Percentiles rank a stretch among this genome's conserved stretches.
Evolutionary conservation across 2,888 invertebrate species (phyloP).

Genomic region (Belgica antarctica): DNA sequence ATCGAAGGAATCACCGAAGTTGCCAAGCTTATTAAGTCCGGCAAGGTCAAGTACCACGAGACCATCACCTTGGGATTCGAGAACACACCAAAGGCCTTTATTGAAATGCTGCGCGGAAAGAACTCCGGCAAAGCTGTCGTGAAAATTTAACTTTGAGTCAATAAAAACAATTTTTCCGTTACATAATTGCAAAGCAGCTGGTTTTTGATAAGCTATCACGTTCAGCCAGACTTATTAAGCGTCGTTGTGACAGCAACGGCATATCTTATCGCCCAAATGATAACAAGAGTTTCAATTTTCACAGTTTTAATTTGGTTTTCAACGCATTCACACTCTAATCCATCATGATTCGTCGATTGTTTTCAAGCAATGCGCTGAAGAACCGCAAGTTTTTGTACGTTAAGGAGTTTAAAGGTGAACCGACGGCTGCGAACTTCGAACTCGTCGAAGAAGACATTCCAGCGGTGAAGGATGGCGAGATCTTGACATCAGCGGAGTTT

Average conservation of each 20-base stretch:
- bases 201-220: background rate
- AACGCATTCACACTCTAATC: background rate
- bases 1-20: slow-evolving; percentile 38
- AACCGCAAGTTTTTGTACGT: slow-evolving; percentile 36
- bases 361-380: slow-evolving; percentile 12
- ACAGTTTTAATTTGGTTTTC: slow-evolving; percentile 10
- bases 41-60: slow-evolving; percentile 68
- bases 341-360: slow-evolving; percentile 35
- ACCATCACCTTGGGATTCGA: slow-evolving; percentile 71
- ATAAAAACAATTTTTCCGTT: too few species aligned
- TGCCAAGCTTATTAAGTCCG: slow-evolving; percentile 63
- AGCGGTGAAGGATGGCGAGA: slow-evolving; percentile 65
- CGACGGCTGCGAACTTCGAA: slow-evolving; percentile 64
- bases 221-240: background rate
- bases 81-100: slow-evolving; percentile 68
- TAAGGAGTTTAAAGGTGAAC: slow-evolving; percentile 48
- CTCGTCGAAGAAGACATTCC: slow-evolving; percentile 67
- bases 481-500: slow-evolving; percentile 66
- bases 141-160: slow-evolving; percentile 55
- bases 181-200: background rate
- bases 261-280: too few species aligned
- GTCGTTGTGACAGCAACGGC: too few species aligned
- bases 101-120: slow-evolving; percentile 63
- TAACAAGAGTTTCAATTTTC: slow-evolving; percentile 7
- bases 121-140: slow-evolving; percentile 72